Evolutionary conservation across 2,113 vertebrate genomes (phyloP).

Genomic region (Perca schrenkii): DNA sequence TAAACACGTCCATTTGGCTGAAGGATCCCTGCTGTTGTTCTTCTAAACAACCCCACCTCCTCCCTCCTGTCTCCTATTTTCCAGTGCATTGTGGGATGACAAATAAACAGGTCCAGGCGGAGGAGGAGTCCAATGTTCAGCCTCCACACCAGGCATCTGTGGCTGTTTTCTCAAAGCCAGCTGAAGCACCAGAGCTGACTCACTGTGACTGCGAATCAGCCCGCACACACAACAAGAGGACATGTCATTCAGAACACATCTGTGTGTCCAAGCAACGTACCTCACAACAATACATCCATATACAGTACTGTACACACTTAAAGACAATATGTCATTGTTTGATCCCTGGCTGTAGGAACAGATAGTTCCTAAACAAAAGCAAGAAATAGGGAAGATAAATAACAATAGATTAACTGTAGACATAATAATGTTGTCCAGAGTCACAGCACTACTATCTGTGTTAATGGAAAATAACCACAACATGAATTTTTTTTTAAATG

Average conservation of each 20-base stretch:
- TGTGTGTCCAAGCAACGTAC: slow-evolving; percentile 25
- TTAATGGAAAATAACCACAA: background rate
- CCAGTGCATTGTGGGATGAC: slow-evolving; percentile 76
- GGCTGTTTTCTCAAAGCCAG: slow-evolving; percentile 58
- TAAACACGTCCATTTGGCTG: slow-evolving; percentile 77
- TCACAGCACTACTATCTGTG: background rate
- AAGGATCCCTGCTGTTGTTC: slow-evolving; percentile 75
- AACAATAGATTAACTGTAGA: background rate
- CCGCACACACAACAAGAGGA: slow-evolving; percentile 6
- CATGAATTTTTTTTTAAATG: too few species aligned
- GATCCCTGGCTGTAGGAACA: background rate
- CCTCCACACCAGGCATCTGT: slow-evolving; percentile 62
- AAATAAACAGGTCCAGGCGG: slow-evolving; percentile 71
- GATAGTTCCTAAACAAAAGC: background rate
- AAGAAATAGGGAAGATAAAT: background rate
- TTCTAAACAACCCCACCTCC: slow-evolving; percentile 45
- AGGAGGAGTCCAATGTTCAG: slow-evolving; percentile 72
- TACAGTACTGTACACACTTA: background rate
- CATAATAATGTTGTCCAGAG: background rate
- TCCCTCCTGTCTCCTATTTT: slow-evolving; percentile 35
- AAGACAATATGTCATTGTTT: background rate
- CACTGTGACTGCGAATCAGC: slow-evolving; percentile 53
- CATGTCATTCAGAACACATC: slow-evolving; percentile 50
- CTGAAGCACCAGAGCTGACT: slow-evolving; percentile 70
- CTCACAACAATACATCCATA: background rate